Percentiles rank a stretch among this genome's conserved stretches.
phyloP scores from a whole-genome alignment of 1,140 invertebrate genomes.

The Anagrus nilaparvatae region DNA sequence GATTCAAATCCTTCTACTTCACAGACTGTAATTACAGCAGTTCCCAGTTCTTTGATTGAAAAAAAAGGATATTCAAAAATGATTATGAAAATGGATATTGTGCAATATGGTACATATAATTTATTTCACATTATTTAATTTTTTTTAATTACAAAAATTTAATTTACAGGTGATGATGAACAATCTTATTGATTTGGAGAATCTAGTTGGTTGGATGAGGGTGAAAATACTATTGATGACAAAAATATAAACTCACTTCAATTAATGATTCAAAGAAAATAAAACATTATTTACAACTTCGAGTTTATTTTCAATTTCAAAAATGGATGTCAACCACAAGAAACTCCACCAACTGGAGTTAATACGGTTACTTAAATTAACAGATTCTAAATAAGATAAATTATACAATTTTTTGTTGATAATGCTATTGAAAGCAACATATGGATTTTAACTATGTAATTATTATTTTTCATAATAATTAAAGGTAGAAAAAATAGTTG shows the following conservation, averaged over 20 bases:
- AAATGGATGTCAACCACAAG: too few species aligned
- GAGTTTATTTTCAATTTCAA: too few species aligned
- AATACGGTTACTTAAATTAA: too few species aligned
- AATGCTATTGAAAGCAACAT: too few species aligned
- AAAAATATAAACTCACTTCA: too few species aligned
- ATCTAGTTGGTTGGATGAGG: slow-evolving; percentile 44
- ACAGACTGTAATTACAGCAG: slow-evolving; percentile 27
- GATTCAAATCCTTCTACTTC: slow-evolving; percentile 47
- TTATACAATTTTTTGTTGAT: too few species aligned
- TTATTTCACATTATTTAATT: slow-evolving; percentile 6
- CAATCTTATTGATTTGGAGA: slow-evolving; percentile 82
- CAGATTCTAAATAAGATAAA: too few species aligned
- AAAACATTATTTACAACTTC: too few species aligned
- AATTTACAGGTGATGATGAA: slow-evolving; percentile 68
- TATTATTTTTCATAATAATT: too few species aligned
- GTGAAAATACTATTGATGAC: slow-evolving; percentile 37
- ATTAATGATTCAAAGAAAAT: too few species aligned
- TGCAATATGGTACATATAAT: slow-evolving; percentile 36
- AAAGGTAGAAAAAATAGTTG: slow-evolving; percentile 90
- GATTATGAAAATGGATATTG: slow-evolving; percentile 46
- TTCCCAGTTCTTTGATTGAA: slow-evolving; percentile 34
- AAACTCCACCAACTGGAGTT: too few species aligned
- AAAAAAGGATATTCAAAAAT: slow-evolving; percentile 42
- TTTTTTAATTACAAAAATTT: background rate
- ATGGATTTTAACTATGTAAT: too few species aligned